These are phyloP conservation scores for Pseudomyrmex cubaensis DNA, from an alignment of 1,140 invertebrate species.

Conservation along the genomic window DNA sequence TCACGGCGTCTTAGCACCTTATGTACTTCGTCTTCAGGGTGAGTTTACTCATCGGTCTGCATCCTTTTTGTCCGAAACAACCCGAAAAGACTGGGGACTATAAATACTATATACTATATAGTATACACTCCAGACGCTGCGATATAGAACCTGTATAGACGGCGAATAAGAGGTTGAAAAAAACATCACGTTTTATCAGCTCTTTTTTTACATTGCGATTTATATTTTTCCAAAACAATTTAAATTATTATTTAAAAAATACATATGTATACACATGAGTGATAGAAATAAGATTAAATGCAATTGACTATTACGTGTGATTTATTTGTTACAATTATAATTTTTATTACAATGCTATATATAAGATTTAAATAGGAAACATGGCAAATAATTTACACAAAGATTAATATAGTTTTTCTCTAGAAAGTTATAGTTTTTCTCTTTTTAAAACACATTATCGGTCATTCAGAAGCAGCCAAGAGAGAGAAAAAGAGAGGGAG, in stretches of 20 bases:
- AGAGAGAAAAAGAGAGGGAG: constrained; percentile 19
- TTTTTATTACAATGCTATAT: too few relatives aligned
- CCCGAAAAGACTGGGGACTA: background rate
- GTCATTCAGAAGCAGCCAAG: constrained; percentile 9
- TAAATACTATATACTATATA: constrained; percentile 6
- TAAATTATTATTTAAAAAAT: background rate
- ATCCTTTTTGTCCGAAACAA: background rate
- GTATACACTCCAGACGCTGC: background rate
- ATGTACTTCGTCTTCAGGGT: constrained; percentile 21
- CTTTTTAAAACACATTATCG: constrained; percentile 8
- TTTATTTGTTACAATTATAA: background rate
- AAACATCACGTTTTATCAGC: background rate
- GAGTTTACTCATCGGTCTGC: constrained; percentile 18
- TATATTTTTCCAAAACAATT: background rate
- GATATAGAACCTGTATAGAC: background rate
- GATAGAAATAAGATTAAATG: background rate
- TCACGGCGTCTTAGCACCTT: constrained; percentile 54
- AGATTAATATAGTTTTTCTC: background rate
- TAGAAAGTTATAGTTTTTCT: background rate
- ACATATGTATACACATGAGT: background rate
- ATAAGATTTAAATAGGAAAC: too few relatives aligned
- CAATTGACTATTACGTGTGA: too few relatives aligned
- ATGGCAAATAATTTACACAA: background rate
- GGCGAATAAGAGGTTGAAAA: background rate
- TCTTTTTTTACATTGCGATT: background rate